phyloP scores from a whole-genome alignment of 1,140 invertebrate genomes.

The Neodiprion pinetum region DNA sequence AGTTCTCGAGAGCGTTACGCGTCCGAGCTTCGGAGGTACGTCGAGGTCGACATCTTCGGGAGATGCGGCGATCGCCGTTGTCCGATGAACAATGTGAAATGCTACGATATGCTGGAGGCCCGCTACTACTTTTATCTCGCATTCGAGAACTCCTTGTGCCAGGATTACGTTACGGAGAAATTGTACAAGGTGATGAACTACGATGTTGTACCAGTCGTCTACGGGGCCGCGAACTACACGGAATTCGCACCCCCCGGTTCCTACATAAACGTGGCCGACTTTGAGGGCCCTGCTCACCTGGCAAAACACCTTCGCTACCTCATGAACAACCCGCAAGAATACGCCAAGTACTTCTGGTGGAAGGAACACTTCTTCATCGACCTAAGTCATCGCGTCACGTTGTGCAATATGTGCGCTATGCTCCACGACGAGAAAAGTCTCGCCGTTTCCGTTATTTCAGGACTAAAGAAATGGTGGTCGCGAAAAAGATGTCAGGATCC shows the following conservation, averaged over 20 bases:
- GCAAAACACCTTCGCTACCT: constrained; percentile 39
- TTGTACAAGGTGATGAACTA: constrained; percentile 54
- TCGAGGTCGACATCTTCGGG: no score
- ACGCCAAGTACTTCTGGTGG: background rate
- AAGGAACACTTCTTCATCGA: background rate
- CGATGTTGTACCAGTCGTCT: constrained; percentile 55
- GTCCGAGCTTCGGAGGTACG: no score
- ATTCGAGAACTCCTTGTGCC: constrained; percentile 66
- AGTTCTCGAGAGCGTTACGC: no score
- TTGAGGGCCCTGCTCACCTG: constrained; percentile 41
- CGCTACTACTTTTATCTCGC: constrained; percentile 70
- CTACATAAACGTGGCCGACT: constrained; percentile 52
- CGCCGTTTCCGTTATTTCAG: background rate
- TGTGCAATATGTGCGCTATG: constrained; percentile 1
- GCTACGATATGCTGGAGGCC: constrained; percentile 46
- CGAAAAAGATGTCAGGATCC: background rate
- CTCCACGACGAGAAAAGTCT: background rate
- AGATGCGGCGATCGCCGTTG: background rate
- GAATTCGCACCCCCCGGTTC: constrained; percentile 59
- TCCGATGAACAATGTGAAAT: constrained; percentile 28
- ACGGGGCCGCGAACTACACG: constrained; percentile 57
- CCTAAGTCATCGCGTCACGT: background rate
- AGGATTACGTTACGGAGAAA: constrained; percentile 68
- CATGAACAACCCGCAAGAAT: background rate
- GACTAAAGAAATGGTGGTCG: background rate